Conservation (phyloP, 1,140 invertebrate genomes). For the Drosophila nasuta region DNA sequence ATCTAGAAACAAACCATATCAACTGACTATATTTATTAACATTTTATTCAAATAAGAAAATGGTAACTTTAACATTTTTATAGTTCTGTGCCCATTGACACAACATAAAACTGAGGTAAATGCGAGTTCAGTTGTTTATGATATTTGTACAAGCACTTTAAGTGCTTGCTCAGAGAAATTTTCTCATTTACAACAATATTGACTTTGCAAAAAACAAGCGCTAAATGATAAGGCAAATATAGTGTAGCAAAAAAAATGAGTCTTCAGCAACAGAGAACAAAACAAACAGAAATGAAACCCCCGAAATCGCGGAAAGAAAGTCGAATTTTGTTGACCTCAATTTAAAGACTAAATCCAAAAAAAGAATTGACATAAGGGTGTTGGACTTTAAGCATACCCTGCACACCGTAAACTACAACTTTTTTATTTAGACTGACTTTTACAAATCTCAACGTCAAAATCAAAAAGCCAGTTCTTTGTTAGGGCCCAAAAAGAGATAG, state of each 20-base stretch:
- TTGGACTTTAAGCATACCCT: slow-evolving; percentile 2
- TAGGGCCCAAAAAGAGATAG: slow-evolving; percentile 17
- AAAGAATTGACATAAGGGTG: background rate
- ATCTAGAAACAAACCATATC: slow-evolving; percentile 41
- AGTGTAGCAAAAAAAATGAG: slow-evolving; percentile 47
- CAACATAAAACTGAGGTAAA: slow-evolving; percentile 58
- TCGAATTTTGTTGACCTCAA: slow-evolving; percentile 60
- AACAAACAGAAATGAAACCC: slow-evolving; percentile 42
- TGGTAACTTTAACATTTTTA: slow-evolving; percentile 25
- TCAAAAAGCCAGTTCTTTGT: background rate
- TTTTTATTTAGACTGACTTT: too few species aligned
- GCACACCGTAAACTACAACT: too few species aligned
- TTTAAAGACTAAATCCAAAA: slow-evolving; percentile 47
- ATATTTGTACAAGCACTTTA: slow-evolving; percentile 49
- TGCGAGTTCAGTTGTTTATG: slow-evolving; percentile 55
- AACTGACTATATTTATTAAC: slow-evolving; percentile 1
- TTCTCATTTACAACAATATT: slow-evolving; percentile 37
- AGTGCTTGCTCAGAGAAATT: slow-evolving; percentile 64
- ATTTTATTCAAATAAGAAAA: slow-evolving; percentile 53
- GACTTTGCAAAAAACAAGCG: slow-evolving; percentile 31
- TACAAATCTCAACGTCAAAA: background rate
- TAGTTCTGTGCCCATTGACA: slow-evolving; percentile 39
- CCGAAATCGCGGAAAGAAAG: slow-evolving; percentile 61
- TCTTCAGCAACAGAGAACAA: slow-evolving; percentile 32
- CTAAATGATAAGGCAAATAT: slow-evolving; percentile 72